Percentiles rank a stretch among this genome's conserved stretches.
phyloP scores from a whole-genome alignment of 2,113 vertebrate genomes.

The Sapajus apella region DNA sequence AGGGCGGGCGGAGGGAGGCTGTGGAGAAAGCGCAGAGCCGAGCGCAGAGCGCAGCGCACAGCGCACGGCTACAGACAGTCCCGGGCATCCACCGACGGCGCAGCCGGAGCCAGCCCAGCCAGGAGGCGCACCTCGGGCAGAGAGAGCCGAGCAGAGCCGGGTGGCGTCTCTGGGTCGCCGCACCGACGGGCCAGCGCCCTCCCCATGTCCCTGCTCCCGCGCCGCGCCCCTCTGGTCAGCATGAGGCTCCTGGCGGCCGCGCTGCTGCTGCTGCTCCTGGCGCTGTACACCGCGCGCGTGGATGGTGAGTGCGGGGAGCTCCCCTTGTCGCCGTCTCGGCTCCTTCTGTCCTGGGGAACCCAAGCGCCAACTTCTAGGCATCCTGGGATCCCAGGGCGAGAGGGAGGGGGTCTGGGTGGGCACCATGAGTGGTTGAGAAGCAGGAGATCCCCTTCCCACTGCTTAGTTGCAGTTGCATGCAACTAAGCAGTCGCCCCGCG shows the following conservation, averaged over 20 bases:
- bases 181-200: neutral
- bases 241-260: slow-evolving; percentile 94
- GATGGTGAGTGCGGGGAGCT: slow-evolving; percentile 88
- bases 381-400: neutral
- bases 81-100: slow-evolving; percentile 27
- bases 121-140: neutral
- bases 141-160: neutral
- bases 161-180: neutral
- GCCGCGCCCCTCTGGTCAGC: slow-evolving; percentile 75
- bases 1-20: slow-evolving; percentile 72
- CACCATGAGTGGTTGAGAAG: neutral
- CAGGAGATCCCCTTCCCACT: neutral
- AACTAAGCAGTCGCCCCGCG: neutral
- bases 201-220: slow-evolving; percentile 31
- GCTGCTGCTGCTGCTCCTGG: slow-evolving; percentile 91
- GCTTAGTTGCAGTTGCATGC: neutral
- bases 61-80: neutral
- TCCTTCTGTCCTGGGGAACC: neutral
- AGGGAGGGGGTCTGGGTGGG: neutral
- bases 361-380: neutral
- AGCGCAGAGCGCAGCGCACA: slow-evolving; percentile 27
- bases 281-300: slow-evolving; percentile 87
- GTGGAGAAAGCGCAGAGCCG: slow-evolving; percentile 54
- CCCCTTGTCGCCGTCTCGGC: neutral
- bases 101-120: neutral